These are phyloP conservation scores for Athene noctua DNA, from an alignment of 2,113 vertebrate species.

Conservation along the genomic window DNA sequence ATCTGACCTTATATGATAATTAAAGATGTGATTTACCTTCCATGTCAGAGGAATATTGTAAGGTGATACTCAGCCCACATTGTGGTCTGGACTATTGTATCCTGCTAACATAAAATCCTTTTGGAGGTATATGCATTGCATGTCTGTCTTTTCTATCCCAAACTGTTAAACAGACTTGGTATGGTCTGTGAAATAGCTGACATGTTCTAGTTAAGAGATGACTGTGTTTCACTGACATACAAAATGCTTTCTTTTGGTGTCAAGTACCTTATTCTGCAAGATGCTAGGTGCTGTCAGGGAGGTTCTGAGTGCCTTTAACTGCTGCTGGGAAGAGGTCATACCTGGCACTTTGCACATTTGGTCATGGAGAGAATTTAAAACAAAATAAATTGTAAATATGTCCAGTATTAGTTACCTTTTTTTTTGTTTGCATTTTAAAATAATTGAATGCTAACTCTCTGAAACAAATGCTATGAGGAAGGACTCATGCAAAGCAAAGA, in stretches of 20 bases:
- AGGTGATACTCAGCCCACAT: neutral
- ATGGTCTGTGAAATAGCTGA: neutral
- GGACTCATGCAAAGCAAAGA: neutral
- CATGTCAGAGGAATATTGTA: neutral
- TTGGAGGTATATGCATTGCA: neutral
- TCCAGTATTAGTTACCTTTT: neutral
- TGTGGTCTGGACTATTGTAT: neutral
- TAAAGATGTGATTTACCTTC: neutral
- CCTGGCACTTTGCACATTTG: neutral
- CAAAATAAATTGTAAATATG: neutral
- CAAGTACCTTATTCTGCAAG: neutral
- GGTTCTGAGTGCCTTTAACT: neutral
- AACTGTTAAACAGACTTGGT: neutral
- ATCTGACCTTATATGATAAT: neutral
- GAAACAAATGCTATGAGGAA: neutral
- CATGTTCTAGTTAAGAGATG: neutral
- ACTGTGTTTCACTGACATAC: neutral
- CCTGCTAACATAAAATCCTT: neutral
- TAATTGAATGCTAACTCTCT: neutral
- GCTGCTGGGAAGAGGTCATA: neutral
- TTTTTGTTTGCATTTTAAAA: neutral
- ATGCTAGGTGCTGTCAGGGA: neutral
- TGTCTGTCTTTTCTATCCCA: neutral
- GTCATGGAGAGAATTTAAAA: neutral
- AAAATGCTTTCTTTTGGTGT: neutral